Conservation (phyloP, 2,113 vertebrate species). For the Mesitornis unicolor region DNA sequence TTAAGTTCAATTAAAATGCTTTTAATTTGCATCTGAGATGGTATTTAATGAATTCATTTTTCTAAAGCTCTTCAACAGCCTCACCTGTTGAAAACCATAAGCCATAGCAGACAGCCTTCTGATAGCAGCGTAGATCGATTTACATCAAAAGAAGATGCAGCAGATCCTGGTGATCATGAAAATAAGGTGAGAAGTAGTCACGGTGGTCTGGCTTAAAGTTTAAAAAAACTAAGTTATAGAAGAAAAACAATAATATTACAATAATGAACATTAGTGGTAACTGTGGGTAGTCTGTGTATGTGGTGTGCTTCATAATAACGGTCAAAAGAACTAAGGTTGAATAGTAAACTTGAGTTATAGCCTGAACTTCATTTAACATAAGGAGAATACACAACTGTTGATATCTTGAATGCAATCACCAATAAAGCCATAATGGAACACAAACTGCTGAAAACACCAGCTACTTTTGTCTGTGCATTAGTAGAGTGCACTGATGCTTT, state of each 20-base stretch:
- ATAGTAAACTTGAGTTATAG: not conserved
- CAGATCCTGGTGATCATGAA: conserved; percentile 81
- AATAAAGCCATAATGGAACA: not conserved
- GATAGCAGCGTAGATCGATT: conserved; percentile 88
- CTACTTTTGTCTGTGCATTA: not conserved
- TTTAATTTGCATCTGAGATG: conserved; percentile 6
- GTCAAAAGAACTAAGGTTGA: not conserved
- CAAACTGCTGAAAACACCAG: not conserved
- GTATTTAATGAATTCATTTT: not conserved
- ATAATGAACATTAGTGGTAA: not conserved
- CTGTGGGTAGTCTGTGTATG: not conserved
- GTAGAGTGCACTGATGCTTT: not conserved
- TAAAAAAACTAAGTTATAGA: not conserved
- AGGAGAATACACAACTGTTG: not conserved
- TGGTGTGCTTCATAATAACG: not conserved
- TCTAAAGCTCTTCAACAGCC: conserved; percentile 85
- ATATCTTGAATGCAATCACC: not conserved
- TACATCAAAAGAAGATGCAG: conserved; percentile 82
- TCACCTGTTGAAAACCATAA: conserved; percentile 79
- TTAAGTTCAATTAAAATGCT: not conserved
- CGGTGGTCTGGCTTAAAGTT: not conserved
- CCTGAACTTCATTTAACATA: not conserved
- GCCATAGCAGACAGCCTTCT: conserved; percentile 89
- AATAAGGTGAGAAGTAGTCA: conserved; percentile 79
- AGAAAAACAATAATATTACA: too few relatives aligned